Conservation (phyloP, 2,113 vertebrate species). For the Microtus richardsoni region DNA sequence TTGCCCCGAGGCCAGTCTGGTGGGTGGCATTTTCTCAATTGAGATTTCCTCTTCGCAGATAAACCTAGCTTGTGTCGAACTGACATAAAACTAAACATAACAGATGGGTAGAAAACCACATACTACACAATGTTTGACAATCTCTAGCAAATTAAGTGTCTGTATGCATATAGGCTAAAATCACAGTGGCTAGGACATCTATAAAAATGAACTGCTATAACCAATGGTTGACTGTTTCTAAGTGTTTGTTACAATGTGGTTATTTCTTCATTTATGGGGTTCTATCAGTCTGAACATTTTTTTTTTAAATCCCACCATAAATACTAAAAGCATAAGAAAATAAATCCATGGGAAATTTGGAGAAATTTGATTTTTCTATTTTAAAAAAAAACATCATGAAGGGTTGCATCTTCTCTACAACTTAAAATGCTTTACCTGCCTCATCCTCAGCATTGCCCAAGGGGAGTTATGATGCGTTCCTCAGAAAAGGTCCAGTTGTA, state of each 20-base stretch:
- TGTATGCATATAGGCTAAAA: neutral
- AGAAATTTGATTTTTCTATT: neutral
- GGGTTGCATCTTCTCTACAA: neutral
- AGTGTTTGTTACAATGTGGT: neutral
- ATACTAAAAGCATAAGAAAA: neutral
- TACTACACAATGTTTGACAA: neutral
- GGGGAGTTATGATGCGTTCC: neutral
- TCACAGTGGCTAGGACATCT: neutral
- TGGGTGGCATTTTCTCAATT: neutral
- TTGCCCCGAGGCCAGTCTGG: neutral
- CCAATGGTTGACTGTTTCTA: neutral
- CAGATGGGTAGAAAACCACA: neutral
- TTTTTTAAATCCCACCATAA: neutral
- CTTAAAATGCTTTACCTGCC: constrained; percentile 26
- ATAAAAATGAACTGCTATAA: neutral
- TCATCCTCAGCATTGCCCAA: neutral
- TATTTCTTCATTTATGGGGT: neutral
- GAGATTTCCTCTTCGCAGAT: neutral
- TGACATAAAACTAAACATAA: neutral
- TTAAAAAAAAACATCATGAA: neutral
- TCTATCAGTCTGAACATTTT: neutral
- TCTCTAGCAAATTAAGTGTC: neutral
- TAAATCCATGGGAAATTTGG: neutral
- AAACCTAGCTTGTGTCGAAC: neutral
- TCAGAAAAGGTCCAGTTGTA: neutral